Base-by-base conservation (phyloP, 2,113 vertebrate genomes). In the Herpetotheres cachinnans region DNA sequence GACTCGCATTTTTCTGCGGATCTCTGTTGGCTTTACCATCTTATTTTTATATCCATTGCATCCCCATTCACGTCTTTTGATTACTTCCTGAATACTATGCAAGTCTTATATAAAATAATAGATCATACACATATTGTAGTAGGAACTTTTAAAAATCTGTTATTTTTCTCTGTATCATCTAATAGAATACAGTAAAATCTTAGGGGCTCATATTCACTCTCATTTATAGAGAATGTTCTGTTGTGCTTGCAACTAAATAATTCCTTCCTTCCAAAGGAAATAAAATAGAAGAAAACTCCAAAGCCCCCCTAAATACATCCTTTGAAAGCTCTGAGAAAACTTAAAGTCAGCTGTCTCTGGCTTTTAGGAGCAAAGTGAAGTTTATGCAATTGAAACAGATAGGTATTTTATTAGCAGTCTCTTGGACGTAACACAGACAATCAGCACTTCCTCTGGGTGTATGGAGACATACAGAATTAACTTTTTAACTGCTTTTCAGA, bases 1-100 rank as follows among this genome's bases (percentile, higher is more conserved):
- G 24, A n/a, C 14, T 63, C 84, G 25, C 44, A 86, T 74, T 95
- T 93, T 93, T 76, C 73, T 89, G 47, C 40, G 81, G 69, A 91
- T 22, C 4, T 78, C 44, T 82, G 11, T 55, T 91, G 32, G 25
- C 15, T 79, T 93, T 91, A 20, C n/a, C 27, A 36, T 67, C 34
- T 85, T 86, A 62, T 82, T 89, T 94, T 93, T 36, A 24, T 55
- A 72, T 27, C 16, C 58, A 81, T 29, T 82, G 42, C 26, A 55
- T 67, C 2, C 7, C 4, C 17, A 40, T 72, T 77, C 17, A 86
- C 42, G 55, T 83, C 4, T 10, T 93, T 72, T 80, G 50, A 69
- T 69, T 58, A 70, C 2, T 86, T 93, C 20, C 69, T 90, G 66
- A 59, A 58, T 52, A 27, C 3, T 78, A 56, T 49, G 32, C 40